Evolutionary conservation across 2,113 vertebrate genomes (phyloP).

Genomic region (Ictidomys tridecemlineatus): DNA sequence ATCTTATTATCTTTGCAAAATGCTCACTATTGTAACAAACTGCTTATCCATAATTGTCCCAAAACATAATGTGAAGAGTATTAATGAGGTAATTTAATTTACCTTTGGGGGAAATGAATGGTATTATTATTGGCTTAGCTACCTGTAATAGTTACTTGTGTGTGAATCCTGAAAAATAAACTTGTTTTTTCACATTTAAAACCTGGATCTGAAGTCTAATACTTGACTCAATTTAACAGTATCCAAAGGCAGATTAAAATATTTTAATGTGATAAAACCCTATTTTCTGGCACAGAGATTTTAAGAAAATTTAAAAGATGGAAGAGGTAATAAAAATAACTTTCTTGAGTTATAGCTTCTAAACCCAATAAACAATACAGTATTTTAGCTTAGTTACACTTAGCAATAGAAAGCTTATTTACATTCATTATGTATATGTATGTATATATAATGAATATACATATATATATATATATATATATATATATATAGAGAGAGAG

Average conservation of each 20-base stretch:
- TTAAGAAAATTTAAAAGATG: neutral
- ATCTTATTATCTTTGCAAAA: neutral
- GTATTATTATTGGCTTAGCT: neutral
- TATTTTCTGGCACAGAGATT: neutral
- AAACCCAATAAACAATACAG: neutral
- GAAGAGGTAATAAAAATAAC: neutral
- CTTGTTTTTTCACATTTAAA: neutral
- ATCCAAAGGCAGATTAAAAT: neutral
- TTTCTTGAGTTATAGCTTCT: neutral
- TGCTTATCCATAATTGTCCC: neutral
- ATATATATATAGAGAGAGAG: no score
- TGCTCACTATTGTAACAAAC: neutral
- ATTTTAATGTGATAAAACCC: neutral
- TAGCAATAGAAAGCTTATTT: neutral
- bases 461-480: no score
- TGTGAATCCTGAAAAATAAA: neutral
- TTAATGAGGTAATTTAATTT: neutral
- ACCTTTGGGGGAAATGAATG: neutral
- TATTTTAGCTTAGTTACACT: neutral
- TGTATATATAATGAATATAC: no score
- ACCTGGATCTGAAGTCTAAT: neutral
- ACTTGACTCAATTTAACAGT: neutral
- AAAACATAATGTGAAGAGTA: neutral
- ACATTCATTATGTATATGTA: neutral
- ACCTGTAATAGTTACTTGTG: neutral